Base-by-base conservation (phyloP, 2,888 invertebrate genomes). In the Nowickia ferox region DNA sequence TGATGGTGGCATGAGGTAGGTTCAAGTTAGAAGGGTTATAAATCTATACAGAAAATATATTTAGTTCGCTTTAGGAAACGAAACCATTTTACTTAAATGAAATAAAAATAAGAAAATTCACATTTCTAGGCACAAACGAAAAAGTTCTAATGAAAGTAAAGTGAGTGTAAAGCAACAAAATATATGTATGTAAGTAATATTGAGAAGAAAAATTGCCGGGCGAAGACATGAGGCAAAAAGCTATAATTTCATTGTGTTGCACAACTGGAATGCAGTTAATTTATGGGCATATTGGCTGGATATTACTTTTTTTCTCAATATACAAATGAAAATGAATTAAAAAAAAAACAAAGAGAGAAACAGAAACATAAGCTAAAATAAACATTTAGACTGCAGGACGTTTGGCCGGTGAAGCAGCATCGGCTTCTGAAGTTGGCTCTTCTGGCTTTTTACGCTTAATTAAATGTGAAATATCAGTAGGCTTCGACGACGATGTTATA, bases 401-500 rank as follows among this genome's bases (percentile, higher is more conserved):
- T 90, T 96, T 96, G 19, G 95, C 93, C 1, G 95, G 94, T 65
- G 93, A 93, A 38, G 89, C 88, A 42, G 92, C 92, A 53, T 91
- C 91, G 38, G 93, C 92, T 55, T 92, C 91, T 0, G 94, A 93
- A 0, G 93, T 92, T 0, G 94, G 93, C 0, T 93, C 92, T 30
- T 94, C 94, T 1, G 95, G 93, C 92, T 96, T 97, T 92, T 97
- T 97, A 87, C 96, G 93, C 89, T 95, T 96, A 87, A 97, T 96
- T 81, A 97, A 94, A 92, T 97, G 97, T 0, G 96, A 96, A 87
- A 97, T 97, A 90, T 97, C 95, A 11, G 94, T 95, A 0, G 95
- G 96, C 40, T 95, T 95, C 22, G 92, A 90, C 69, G 92, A 90
- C 89, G 95, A 95, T 22, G 94, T 92, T 19, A 93, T 92, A 6